phyloP scores from a whole-genome alignment of 1,140 invertebrate species.

The Brachionus calyciflorus region DNA sequence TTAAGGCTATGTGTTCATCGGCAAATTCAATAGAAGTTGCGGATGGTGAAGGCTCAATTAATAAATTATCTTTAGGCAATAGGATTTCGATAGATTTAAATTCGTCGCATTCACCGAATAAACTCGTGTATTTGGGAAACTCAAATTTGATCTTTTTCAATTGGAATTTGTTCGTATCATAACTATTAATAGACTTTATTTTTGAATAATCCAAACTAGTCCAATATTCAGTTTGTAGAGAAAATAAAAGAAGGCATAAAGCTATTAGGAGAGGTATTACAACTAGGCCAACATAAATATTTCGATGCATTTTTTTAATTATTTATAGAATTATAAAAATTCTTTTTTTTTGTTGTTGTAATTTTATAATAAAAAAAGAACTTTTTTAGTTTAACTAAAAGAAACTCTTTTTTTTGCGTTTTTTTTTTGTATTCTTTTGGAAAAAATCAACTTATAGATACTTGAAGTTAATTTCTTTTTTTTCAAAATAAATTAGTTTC shows the following conservation, averaged over 20 bases:
- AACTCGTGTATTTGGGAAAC: conserved; percentile 43
- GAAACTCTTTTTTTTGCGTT: too few species aligned
- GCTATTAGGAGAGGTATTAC: conserved; percentile 17
- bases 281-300: conserved; percentile 39
- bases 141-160: conserved; percentile 44
- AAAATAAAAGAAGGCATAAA: conserved; percentile 19
- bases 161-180: conserved; percentile 4
- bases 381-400: too few species aligned
- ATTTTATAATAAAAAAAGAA: not conserved
- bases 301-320: conserved; percentile 41
- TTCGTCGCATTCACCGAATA: conserved; percentile 45
- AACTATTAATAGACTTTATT: not conserved
- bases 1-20: not conserved
- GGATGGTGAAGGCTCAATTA: not conserved
- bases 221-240: conserved; percentile 35
- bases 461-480: conserved; percentile 29
- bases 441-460: conserved; percentile 6
- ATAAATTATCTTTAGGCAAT: not conserved
- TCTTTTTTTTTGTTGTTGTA: not conserved
- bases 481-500: not conserved
- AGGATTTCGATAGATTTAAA: conserved; percentile 27
- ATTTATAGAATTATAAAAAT: too few species aligned
- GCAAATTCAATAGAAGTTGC: not conserved
- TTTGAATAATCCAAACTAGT: conserved; percentile 21
- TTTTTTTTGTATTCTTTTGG: conserved; percentile 5